Evolutionary conservation across 2,888 invertebrate species (phyloP).

Genomic region (Pollenia amentaria): DNA sequence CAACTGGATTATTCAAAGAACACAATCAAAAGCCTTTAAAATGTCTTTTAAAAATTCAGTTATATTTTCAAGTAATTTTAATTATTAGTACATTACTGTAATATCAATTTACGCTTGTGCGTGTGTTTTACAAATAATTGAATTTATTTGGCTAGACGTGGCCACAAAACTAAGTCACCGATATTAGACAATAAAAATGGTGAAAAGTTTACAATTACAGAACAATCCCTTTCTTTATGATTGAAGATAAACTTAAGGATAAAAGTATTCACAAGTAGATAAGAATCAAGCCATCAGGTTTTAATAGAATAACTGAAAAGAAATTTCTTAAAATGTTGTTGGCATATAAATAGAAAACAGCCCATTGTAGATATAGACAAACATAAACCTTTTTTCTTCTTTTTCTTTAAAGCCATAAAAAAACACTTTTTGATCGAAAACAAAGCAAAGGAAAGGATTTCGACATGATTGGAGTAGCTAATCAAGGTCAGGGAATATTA

Average conservation of each 20-base stretch:
- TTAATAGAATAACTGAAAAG: constrained; percentile 44
- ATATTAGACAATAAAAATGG: background rate
- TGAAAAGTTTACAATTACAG: constrained; percentile 25
- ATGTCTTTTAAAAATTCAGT: too few species aligned
- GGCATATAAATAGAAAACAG: background rate
- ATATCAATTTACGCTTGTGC: too few species aligned
- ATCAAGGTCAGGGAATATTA: constrained; percentile 67
- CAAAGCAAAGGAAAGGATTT: constrained; percentile 65
- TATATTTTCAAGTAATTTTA: too few species aligned
- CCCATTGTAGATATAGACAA: background rate
- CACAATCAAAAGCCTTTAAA: too few species aligned
- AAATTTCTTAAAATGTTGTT: constrained; percentile 31
- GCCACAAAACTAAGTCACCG: background rate
- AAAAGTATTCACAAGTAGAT: background rate
- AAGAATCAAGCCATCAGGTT: constrained; percentile 18
- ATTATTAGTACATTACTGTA: too few species aligned
- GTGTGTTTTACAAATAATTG: background rate
- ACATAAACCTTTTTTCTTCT: constrained; percentile 44
- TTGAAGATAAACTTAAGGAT: background rate
- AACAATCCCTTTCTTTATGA: background rate
- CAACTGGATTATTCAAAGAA: too few species aligned
- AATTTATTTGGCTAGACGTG: constrained; percentile 21
- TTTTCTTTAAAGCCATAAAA: background rate
- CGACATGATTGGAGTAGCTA: constrained; percentile 68
- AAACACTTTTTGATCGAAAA: constrained; percentile 1